Evolutionary conservation across 2,888 invertebrate species (phyloP).

Genomic region (Brassicogethes aeneus): DNA sequence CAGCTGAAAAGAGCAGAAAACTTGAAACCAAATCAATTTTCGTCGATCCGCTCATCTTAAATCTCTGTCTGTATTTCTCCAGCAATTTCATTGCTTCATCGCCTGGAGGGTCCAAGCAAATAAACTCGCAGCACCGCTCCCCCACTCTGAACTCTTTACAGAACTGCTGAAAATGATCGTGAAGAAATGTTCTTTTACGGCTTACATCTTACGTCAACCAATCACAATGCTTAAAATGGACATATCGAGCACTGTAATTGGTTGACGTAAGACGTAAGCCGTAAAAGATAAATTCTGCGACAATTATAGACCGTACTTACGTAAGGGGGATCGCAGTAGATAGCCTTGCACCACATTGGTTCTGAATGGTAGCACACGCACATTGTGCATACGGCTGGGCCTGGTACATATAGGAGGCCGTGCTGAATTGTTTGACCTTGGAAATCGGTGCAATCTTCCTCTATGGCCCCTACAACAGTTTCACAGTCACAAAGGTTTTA

Average conservation of each 20-base stretch:
- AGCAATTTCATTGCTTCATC: conserved; percentile 43
- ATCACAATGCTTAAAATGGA: conserved; percentile 11
- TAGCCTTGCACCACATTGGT: conserved; percentile 81
- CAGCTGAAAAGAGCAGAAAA: too few species aligned
- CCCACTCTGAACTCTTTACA: conserved; percentile 79
- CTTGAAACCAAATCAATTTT: not conserved
- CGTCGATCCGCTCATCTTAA: not conserved
- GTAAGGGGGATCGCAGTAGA: conserved; percentile 78
- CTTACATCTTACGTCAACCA: too few species aligned
- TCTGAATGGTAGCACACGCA: conserved; percentile 81
- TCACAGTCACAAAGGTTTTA: too few species aligned
- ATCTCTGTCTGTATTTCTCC: conserved; percentile 29
- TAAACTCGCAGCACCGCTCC: conserved; percentile 81
- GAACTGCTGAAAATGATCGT: conserved; percentile 64
- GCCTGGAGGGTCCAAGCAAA: conserved; percentile 72
- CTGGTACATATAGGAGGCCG: conserved; percentile 74
- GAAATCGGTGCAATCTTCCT: conserved; percentile 77
- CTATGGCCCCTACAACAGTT: conserved; percentile 49
- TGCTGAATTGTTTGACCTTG: conserved; percentile 70
- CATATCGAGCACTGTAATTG: conserved; percentile 9
- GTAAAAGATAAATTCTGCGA: too few species aligned
- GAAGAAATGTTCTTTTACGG: too few species aligned
- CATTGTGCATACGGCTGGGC: conserved; percentile 74
- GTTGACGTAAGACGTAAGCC: too few species aligned
- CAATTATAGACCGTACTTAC: conserved; percentile 50